A percentile compares a stretch with the other conserved stretches of the same genome.
Conservation (phyloP, 2,113 vertebrate species). For the Puma concolor region DNA sequence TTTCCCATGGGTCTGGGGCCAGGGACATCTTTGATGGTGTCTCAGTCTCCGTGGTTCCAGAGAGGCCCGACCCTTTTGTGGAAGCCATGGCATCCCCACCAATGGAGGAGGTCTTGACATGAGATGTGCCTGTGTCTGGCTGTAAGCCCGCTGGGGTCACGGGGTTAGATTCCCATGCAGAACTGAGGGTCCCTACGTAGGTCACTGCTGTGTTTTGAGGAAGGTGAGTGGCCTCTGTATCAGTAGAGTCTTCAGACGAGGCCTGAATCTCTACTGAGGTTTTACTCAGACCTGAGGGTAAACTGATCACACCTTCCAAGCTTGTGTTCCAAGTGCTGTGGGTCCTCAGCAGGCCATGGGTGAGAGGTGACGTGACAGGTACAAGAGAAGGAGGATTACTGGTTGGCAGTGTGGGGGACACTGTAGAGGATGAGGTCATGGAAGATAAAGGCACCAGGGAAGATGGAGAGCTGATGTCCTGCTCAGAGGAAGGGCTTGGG, state of each 20-base stretch:
- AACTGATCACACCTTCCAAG: neutral
- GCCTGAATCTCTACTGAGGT: neutral
- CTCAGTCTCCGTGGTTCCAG: too few species aligned
- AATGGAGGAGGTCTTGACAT: too few species aligned
- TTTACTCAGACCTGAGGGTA: neutral
- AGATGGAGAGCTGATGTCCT: neutral
- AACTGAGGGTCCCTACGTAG: fast-evolving
- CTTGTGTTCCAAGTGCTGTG: fast-evolving
- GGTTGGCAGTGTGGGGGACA: fast-evolving
- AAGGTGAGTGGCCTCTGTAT: too few species aligned
- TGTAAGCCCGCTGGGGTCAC: too few species aligned
- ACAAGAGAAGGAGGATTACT: neutral
- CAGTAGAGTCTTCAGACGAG: fast-evolving
- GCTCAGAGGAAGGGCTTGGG: neutral
- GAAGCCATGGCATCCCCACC: too few species aligned
- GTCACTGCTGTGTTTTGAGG: neutral
- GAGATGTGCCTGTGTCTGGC: neutral
- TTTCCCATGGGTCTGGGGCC: neutral
- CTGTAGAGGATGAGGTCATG: fast-evolving
- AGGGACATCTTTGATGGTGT: too few species aligned
- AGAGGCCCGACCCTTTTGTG: too few species aligned
- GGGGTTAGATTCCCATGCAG: fast-evolving
- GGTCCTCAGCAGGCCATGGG: neutral
- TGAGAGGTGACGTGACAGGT: fast-evolving
- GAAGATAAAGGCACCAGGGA: fast-evolving